Conservation (phyloP, 2,888 invertebrate genomes). For the Meta bourneti region DNA sequence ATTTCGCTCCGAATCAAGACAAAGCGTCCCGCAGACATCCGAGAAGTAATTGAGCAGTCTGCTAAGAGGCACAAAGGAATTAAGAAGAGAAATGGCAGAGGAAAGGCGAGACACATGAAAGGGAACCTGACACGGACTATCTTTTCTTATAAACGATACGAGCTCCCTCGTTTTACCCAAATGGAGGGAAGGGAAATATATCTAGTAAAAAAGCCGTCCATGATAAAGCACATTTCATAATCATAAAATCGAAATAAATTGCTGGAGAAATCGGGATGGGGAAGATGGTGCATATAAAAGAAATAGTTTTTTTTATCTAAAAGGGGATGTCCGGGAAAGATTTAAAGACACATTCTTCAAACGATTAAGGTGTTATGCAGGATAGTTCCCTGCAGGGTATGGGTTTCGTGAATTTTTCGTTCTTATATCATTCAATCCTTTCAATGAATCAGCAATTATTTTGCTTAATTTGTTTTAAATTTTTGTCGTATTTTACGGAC, state of each 20-base stretch:
- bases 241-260: conserved; percentile 72
- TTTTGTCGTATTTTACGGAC: not conserved
- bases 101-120: conserved; percentile 9
- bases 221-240: conserved; percentile 61
- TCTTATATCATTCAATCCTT: not conserved
- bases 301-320: conserved; percentile 23
- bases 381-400: not conserved
- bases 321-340: conserved; percentile 30
- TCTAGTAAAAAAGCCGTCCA: conserved; percentile 26
- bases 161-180: conserved; percentile 43
- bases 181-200: conserved; percentile 9
- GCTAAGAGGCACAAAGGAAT: conserved; percentile 2
- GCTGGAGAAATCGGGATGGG: conserved; percentile 53
- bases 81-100: conserved; percentile 7
- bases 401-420: not conserved
- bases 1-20: not conserved
- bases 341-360: conserved; percentile 65
- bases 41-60: conserved; percentile 62
- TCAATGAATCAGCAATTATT: not conserved
- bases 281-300: conserved; percentile 12
- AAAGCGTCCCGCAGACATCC: conserved; percentile 6
- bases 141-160: conserved; percentile 63
- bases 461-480: not conserved
- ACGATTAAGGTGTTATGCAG: conserved; percentile 42
- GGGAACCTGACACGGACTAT: conserved; percentile 26